Conservation (phyloP, 2,113 vertebrate species). For the Propithecus coquereli region DNA sequence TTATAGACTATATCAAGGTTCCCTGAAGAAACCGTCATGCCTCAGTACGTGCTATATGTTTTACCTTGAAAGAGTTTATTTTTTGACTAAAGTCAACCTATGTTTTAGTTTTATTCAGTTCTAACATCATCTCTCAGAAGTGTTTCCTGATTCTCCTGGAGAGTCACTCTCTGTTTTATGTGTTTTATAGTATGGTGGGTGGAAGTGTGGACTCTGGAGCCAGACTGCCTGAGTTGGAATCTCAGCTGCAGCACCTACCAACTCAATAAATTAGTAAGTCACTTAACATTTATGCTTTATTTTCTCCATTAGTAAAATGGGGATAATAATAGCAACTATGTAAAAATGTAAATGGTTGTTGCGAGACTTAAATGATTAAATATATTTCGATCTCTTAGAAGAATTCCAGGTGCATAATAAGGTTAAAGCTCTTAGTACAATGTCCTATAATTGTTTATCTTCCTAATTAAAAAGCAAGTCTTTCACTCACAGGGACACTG, state of each 20-base stretch:
- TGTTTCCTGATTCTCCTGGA: neutral
- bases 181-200: neutral
- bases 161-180: neutral
- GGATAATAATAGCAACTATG: neutral
- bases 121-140: neutral
- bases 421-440: neutral
- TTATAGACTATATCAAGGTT: neutral
- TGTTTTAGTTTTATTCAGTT: neutral
- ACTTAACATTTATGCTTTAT: neutral
- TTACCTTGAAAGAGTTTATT: constrained; percentile 11
- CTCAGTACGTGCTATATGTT: neutral
- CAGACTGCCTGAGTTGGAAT: neutral
- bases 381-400: neutral
- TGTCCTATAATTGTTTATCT: neutral
- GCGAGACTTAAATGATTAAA: constrained; percentile 5
- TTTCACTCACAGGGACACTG: neutral
- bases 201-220: neutral
- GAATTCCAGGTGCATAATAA: neutral
- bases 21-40: neutral
- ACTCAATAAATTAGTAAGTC: neutral
- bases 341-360: neutral
- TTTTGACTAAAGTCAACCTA: neutral
- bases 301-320: constrained; percentile 16
- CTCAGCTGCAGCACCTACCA: neutral
- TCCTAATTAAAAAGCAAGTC: neutral